Conservation (phyloP, 2,888 invertebrate species). For the Lordiphosa fenestrarum region DNA sequence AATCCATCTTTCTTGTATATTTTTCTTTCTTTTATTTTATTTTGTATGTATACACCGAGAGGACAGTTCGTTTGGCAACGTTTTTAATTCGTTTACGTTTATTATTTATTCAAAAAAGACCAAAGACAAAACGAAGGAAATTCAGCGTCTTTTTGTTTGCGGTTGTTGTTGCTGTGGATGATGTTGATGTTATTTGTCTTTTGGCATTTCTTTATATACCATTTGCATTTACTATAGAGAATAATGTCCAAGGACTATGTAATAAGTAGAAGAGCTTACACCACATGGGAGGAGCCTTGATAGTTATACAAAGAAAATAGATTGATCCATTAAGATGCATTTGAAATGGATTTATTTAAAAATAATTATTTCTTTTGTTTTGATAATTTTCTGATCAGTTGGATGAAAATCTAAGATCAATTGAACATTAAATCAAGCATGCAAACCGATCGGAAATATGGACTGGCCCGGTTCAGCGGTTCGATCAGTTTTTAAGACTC, state of each 20-base stretch:
- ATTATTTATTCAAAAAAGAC: slow-evolving; percentile 68
- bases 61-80: slow-evolving; percentile 53
- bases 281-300: no score
- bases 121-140: slow-evolving; percentile 35
- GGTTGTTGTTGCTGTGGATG: slow-evolving; percentile 29
- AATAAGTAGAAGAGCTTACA: background rate
- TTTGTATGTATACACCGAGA: background rate
- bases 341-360: no score
- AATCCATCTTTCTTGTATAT: background rate
- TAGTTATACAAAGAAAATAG: no score
- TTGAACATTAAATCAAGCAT: no score
- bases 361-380: no score
- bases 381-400: no score
- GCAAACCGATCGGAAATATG: no score
- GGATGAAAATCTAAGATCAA: no score
- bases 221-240: slow-evolving; percentile 63
- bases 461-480: no score
- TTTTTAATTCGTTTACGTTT: slow-evolving; percentile 77
- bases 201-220: slow-evolving; percentile 56
- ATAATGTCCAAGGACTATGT: background rate
- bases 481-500: no score
- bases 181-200: slow-evolving; percentile 50
- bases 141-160: slow-evolving; percentile 29
- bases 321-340: no score
- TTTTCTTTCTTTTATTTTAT: background rate